phyloP scores from a whole-genome alignment of 2,888 invertebrate genomes.

The Eustalomyia histrio region DNA sequence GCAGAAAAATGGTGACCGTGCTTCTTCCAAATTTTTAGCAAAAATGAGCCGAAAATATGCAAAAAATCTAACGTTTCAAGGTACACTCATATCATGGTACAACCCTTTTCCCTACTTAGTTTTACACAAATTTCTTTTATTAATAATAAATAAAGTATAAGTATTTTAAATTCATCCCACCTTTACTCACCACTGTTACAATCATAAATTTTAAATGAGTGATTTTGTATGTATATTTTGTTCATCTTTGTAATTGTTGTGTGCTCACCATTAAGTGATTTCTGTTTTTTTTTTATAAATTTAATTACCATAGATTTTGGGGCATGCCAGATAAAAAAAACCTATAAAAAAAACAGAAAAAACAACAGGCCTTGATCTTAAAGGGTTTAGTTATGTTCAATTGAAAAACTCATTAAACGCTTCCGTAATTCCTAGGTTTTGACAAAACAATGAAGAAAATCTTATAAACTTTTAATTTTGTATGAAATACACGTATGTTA shows the following conservation, averaged over 20 bases:
- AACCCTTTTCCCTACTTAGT: no score
- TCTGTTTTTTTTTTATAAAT: constrained; percentile 1
- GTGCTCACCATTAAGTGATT: constrained; percentile 32
- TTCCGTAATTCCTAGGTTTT: no score
- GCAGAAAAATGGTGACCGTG: no score
- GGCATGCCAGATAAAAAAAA: constrained; percentile 22
- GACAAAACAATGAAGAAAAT: no score
- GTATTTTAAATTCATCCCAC: constrained; percentile 63
- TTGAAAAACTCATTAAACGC: no score
- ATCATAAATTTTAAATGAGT: constrained; percentile 50
- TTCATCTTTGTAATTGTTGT: constrained; percentile 25
- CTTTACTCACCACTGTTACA: constrained; percentile 59
- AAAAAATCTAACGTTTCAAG: no score
- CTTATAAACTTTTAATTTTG: no score
- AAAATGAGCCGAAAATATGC: no score
- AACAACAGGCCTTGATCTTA: not conserved
- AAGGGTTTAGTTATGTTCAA: no score
- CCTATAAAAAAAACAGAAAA: not conserved
- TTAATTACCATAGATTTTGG: constrained; percentile 25
- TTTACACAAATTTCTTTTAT: constrained; percentile 6
- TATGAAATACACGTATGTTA: no score
- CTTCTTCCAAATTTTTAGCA: no score
- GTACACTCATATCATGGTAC: no score
- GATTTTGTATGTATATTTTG: constrained; percentile 27
- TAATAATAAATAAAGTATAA: constrained; percentile 44